Conservation (phyloP, 2,888 invertebrate species). For the Stenolophus ochropezus region DNA sequence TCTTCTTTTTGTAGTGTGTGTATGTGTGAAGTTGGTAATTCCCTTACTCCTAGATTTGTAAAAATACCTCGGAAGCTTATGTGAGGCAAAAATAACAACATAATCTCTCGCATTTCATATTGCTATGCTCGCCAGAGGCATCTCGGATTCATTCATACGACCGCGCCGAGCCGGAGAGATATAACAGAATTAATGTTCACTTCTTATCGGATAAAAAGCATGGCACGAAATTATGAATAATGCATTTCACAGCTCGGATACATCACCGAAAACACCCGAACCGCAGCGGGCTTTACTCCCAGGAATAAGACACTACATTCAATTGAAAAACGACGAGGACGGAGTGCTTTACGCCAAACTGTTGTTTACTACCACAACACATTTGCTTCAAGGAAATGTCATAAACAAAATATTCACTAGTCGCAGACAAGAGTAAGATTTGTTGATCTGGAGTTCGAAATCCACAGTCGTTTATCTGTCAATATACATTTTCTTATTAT, state of each 20-base stretch:
- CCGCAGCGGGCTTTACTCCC: not conserved
- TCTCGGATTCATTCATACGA: slow-evolving; percentile 20
- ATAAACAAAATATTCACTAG: too few species aligned
- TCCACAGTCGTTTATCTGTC: too few species aligned
- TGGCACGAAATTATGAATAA: slow-evolving; percentile 51
- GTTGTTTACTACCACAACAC: not conserved
- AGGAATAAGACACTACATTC: not conserved
- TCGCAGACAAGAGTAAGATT: too few species aligned
- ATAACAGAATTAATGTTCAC: slow-evolving; percentile 55
- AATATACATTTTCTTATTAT: too few species aligned
- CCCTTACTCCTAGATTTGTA: not conserved
- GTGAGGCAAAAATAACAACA: slow-evolving; percentile 24
- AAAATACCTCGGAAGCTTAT: slow-evolving; percentile 4
- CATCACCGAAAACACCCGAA: slow-evolving; percentile 24
- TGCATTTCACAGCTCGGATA: slow-evolving; percentile 47
- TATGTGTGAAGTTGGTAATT: not conserved
- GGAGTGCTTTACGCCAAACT: not conserved
- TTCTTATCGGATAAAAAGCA: slow-evolving; percentile 54
- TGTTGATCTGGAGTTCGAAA: too few species aligned
- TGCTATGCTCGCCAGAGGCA: not conserved
- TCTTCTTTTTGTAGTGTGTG: not conserved
- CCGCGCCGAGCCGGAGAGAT: slow-evolving; percentile 27
- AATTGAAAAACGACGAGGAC: not conserved
- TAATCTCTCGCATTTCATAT: slow-evolving; percentile 29
- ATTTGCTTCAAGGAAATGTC: not conserved